A percentile compares a stretch with the other conserved stretches of the same genome.
Evolutionary conservation across 2,888 invertebrate species (phyloP).

Genomic region (Pristionchus fissidentatus): DNA sequence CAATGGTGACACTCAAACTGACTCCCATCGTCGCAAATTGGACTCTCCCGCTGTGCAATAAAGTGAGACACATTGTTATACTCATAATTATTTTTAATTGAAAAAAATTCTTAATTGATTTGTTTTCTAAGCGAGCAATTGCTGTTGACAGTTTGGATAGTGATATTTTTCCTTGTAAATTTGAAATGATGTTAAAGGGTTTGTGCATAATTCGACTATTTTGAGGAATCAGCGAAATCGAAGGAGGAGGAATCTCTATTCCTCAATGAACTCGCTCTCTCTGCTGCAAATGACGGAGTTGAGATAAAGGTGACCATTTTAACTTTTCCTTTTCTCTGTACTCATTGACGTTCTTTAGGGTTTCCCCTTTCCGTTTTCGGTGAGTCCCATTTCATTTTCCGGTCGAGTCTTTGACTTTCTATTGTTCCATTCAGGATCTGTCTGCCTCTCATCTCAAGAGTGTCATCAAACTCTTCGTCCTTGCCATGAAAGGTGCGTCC

Average conservation of each 20-base stretch:
- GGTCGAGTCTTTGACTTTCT: too few species aligned
- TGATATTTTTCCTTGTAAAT: not conserved
- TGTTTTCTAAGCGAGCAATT: not conserved
- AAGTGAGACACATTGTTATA: slow-evolving; percentile 49
- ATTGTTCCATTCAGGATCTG: slow-evolving; percentile 51
- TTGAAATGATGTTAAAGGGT: too few species aligned
- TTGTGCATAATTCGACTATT: too few species aligned
- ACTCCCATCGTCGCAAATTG: slow-evolving; percentile 60
- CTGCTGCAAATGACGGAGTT: not conserved
- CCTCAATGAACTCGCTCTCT: slow-evolving; percentile 61
- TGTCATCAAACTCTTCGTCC: slow-evolving; percentile 67
- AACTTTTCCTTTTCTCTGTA: too few species aligned
- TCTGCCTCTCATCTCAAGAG: slow-evolving; percentile 50
- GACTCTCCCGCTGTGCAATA: slow-evolving; percentile 63
- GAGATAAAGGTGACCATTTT: slow-evolving; percentile 12
- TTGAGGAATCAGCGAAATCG: slow-evolving; percentile 56
- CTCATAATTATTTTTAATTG: not conserved
- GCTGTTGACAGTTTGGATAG: not conserved
- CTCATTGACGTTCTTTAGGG: too few species aligned
- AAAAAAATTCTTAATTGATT: not conserved
- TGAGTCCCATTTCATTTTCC: too few species aligned
- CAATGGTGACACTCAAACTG: slow-evolving; percentile 55
- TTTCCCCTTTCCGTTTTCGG: too few species aligned
- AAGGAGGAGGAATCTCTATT: slow-evolving; percentile 61
- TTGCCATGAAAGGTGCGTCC: slow-evolving; percentile 49